Evolutionary conservation across 2,888 invertebrate species (phyloP), one percentile per base, ranked within the genome.

Genomic region (Platypus cylindrus): DNA sequence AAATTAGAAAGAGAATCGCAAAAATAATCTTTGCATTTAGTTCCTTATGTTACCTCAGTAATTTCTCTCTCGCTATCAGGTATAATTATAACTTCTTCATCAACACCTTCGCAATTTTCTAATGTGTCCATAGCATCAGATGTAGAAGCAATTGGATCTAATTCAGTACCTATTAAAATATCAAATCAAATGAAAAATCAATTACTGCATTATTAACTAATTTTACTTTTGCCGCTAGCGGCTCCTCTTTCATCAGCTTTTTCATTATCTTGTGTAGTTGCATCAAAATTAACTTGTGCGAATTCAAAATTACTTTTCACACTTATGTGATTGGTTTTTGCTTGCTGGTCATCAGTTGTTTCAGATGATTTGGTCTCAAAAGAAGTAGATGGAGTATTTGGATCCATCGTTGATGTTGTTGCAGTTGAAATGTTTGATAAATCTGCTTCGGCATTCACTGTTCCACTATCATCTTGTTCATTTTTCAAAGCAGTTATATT

Each of bases 21-120:
- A 5, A 4, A 13, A 16, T n/a, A n/a, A n/a, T 17, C 11, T 9
- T 15, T 17, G 9, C 13, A 25, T 17, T 11, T 14, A 11, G 13
- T 20, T 8, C n/a, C 20, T 17, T 30, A n/a, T n/a, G n/a, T n/a
- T 47, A 53, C 53, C 47, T 77, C 75, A 1, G 75, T 73, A 41
- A 75, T 71, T 50, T 74, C 73, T 39, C 76, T 64, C 38, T 75
- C 74, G 1, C 74, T 75, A 49, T 78, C 78, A 0, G 78, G 78
- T 41, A 78, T 65, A 3, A 78, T 65, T 39, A 77, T 78, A 5
- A 78, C 65, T 49, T 77, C 77, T 47, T 73, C 74, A 47, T 78
- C 77, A 29, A 73, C 75, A 9, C 76, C 77, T 13, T 71, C 53
- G 35, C 48, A 47, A 41, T 47, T 48, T 52, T 57, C 46, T 17